These are phyloP conservation scores for Psilopogon haemacephalus DNA, from an alignment of 2,113 vertebrate genomes.

Conservation along the genomic window DNA sequence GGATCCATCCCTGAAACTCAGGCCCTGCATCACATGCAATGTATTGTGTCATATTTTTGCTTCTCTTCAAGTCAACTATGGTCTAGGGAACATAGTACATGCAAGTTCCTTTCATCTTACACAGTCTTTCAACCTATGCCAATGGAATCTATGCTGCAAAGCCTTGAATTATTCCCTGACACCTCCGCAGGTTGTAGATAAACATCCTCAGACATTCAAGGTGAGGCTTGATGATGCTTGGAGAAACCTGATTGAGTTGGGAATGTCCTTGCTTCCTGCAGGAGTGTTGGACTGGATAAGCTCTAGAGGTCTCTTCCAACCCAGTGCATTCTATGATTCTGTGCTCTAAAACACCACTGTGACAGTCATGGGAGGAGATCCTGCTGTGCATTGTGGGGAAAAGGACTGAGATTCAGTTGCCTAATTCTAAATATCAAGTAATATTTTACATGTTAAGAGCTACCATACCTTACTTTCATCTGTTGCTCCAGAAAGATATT, in stretches of 20 bases:
- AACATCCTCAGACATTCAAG: not conserved
- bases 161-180: not conserved
- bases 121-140: not conserved
- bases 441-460: not conserved
- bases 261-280: no score
- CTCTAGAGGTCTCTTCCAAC: no score
- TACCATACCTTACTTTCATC: not conserved
- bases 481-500: not conserved
- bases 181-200: not conserved
- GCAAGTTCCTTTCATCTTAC: not conserved
- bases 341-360: not conserved
- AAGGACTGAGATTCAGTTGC: not conserved
- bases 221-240: no score
- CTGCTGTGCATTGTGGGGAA: not conserved
- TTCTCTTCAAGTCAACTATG: not conserved
- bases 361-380: not conserved
- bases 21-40: fast-evolving
- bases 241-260: no score
- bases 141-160: not conserved
- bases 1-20: not conserved
- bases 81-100: fast-evolving
- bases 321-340: not conserved
- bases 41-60: not conserved
- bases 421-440: not conserved
- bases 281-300: no score